Evolutionary conservation across 2,888 invertebrate species (phyloP).

Genomic region (Norana najaformis): DNA sequence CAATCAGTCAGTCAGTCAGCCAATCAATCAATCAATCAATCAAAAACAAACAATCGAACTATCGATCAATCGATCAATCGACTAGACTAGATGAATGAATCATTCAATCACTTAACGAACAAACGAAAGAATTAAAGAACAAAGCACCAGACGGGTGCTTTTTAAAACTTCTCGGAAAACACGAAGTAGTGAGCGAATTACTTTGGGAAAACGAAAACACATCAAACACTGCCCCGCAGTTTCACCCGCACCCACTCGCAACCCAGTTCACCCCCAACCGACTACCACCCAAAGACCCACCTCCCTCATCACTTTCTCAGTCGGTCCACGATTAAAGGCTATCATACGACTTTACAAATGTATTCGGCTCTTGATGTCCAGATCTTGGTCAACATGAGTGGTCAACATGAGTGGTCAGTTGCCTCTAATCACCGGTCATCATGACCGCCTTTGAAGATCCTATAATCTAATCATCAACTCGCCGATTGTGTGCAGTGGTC

Average conservation of each 20-base stretch:
- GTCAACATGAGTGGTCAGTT: not conserved
- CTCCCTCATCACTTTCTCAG: conserved; percentile 5
- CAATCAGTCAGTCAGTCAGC: too few relatives aligned
- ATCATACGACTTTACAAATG: not conserved
- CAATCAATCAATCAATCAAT: too few relatives aligned
- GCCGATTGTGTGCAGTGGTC: not conserved
- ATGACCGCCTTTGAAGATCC: not conserved
- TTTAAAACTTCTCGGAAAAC: too few relatives aligned
- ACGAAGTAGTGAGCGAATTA: too few relatives aligned
- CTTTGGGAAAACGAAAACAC: not conserved
- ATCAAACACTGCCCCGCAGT: not conserved
- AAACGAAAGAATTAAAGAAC: too few relatives aligned
- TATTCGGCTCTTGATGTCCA: not conserved
- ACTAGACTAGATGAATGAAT: not conserved
- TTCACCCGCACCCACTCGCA: not conserved
- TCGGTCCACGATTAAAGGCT: not conserved
- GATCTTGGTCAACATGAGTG: not conserved
- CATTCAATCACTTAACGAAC: too few relatives aligned
- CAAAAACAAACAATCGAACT: too few relatives aligned
- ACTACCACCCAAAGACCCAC: not conserved
- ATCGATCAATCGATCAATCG: too few relatives aligned
- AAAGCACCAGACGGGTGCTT: too few relatives aligned
- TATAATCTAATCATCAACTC: conserved; percentile 1
- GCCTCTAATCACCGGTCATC: not conserved
- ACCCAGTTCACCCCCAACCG: too few relatives aligned